Percentiles rank a stretch among this genome's conserved stretches.
phyloP scores from a whole-genome alignment of 2,113 vertebrate species.

The Ceyx melanurus region DNA sequence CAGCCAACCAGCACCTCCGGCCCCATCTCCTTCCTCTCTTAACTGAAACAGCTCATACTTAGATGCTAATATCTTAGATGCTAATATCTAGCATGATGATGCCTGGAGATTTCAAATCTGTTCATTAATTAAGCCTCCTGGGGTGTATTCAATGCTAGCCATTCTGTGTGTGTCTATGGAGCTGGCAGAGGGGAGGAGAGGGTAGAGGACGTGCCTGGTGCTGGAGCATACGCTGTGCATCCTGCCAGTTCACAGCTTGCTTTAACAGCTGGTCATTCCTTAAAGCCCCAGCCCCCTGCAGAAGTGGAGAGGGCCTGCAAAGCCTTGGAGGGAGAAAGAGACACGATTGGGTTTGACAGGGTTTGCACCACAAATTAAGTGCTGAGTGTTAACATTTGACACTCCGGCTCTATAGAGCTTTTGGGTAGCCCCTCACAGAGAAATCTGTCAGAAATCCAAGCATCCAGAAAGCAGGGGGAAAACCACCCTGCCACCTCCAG shows the following conservation, averaged over 20 bases:
- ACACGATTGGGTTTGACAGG: neutral
- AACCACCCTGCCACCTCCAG: constrained; percentile 38
- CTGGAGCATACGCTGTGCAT: constrained; percentile 13
- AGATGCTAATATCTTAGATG: neutral
- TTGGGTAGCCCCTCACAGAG: constrained; percentile 16
- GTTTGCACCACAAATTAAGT: constrained; percentile 59
- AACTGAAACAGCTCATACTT: neutral
- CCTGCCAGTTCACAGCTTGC: neutral
- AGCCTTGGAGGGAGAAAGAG: constrained; percentile 19
- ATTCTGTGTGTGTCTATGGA: neutral
- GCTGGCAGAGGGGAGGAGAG: neutral
- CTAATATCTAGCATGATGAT: neutral
- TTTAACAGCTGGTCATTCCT: constrained; percentile 40
- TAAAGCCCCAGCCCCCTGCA: constrained; percentile 11
- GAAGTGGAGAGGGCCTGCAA: neutral
- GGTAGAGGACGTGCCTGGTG: neutral
- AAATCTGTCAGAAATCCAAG: constrained; percentile 31
- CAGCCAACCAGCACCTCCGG: neutral
- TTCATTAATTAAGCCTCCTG: constrained; percentile 42
- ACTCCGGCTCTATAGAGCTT: constrained; percentile 28
- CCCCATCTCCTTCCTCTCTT: neutral
- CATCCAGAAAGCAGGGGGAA: constrained; percentile 14
- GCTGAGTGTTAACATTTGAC: constrained; percentile 49
- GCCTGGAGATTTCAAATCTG: constrained; percentile 28
- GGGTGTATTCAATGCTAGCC: neutral